Base-by-base conservation (phyloP, 1,140 invertebrate species). In the Nylanderia fulva region DNA sequence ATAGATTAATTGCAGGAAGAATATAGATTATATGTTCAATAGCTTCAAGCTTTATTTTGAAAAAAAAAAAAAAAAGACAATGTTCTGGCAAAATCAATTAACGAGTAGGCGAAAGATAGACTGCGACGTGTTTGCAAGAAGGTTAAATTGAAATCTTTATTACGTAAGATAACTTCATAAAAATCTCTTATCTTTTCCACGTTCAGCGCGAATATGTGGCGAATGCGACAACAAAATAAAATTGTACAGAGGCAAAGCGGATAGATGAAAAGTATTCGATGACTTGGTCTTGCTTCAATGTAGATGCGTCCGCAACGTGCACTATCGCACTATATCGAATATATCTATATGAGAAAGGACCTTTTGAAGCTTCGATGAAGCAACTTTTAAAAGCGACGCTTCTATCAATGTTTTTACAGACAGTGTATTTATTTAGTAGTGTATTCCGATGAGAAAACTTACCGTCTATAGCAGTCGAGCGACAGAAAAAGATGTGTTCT, bases 221-320 rank as follows among this genome's bases (percentile, higher is more conserved):
- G 52, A 48, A 33, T 80, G 69, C 27, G 52, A 80, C 15, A 52
- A 48, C 39, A 66, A 64, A 64, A 39, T 2, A 27, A 56, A 71
- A 45, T 60, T 66, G 58, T 64, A 84, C 60, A 79, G 77, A 48
- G 56, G 27, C 63, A 66, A 74, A 75, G 61, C 48, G 64, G 58
- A 58, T 63, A 48, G 29, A 75, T 33, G 48, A 58, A 64, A 63
- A 69, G 24, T 86, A 90, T 90, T 92, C 84, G 91, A 90, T 86
- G 68, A 92, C 84, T 80, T 79, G 64, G 89, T 93, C 88, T 92
- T 91, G 90, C 85, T 90, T 90, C 85, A 86, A 60, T 88, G 86
- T 91, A 87, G 84, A 91, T 82, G 63, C 48, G 79, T 93, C 85
- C 86, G 90, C 79, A 90, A 89, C 90, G 89, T 88, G 88, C 89